phyloP scores from a whole-genome alignment of 2,113 vertebrate species.

The Oncorhynchus clarkii region DNA sequence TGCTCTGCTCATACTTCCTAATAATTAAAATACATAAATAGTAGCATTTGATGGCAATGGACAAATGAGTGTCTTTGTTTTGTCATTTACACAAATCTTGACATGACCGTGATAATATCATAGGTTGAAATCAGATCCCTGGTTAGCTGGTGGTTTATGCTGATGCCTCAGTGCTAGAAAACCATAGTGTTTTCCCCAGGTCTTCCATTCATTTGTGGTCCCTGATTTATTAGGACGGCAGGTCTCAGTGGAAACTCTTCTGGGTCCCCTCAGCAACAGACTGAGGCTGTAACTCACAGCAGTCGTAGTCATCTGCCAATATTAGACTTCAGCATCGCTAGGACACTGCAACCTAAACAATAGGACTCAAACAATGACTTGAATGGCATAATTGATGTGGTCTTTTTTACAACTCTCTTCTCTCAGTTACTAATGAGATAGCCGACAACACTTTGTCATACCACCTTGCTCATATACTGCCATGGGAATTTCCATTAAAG shows the following conservation, averaged over 20 bases:
- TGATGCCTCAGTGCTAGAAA: conserved; percentile 71
- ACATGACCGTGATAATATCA: background rate
- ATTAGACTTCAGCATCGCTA: conserved; percentile 2
- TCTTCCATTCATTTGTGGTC: conserved; percentile 69
- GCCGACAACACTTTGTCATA: conserved; percentile 64
- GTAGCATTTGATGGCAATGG: background rate
- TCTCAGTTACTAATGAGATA: conserved; percentile 45
- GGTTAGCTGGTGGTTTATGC: conserved; percentile 67
- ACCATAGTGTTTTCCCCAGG: conserved; percentile 58
- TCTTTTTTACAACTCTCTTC: conserved; percentile 27
- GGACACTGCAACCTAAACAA: conserved; percentile 19
- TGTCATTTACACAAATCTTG: conserved; percentile 40
- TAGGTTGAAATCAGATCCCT: conserved; percentile 56
- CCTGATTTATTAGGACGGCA: conserved; percentile 77
- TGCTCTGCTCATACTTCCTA: background rate
- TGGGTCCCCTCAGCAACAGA: conserved; percentile 42
- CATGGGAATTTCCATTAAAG: conserved; percentile 76
- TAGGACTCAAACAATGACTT: conserved; percentile 31
- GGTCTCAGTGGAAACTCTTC: conserved; percentile 64
- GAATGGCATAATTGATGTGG: conserved; percentile 46
- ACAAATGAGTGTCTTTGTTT: background rate
- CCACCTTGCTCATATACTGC: conserved; percentile 35
- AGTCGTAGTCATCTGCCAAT: conserved; percentile 5
- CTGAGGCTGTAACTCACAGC: conserved; percentile 35
- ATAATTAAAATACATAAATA: background rate